Conservation (phyloP, 1,140 invertebrate species). For the Papilio xuthus region DNA sequence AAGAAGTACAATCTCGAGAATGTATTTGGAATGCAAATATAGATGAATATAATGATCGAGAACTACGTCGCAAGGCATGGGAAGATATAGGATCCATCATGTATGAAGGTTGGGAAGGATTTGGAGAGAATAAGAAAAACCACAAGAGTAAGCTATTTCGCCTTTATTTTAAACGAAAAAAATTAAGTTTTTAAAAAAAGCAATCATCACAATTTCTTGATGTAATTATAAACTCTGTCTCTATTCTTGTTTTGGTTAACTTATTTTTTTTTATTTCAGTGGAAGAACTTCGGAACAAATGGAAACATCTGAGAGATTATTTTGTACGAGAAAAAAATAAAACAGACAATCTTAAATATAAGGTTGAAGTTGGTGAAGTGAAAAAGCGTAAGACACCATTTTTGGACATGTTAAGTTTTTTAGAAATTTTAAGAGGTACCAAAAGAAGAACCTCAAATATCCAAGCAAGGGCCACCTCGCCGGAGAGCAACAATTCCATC, state of each 20-base stretch:
- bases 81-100: not conserved
- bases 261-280: not conserved
- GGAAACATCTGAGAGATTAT: not conserved
- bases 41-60: not conserved
- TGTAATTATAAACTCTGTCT: too few species aligned
- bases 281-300: not conserved
- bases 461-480: not conserved
- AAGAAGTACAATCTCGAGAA: not conserved
- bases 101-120: not conserved
- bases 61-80: not conserved
- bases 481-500: not conserved
- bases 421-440: not conserved
- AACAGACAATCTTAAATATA: not conserved
- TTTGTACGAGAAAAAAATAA: slow-evolving; percentile 7
- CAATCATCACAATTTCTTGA: too few species aligned
- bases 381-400: not conserved
- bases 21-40: not conserved
- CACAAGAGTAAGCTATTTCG: not conserved
- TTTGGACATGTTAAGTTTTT: not conserved
- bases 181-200: too few species aligned
- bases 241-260: too few species aligned
- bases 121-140: not conserved
- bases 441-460: not conserved
- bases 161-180: too few species aligned
- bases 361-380: not conserved